Percentiles rank a stretch among this genome's conserved stretches.
These are phyloP conservation scores for Perizoma flavofasciatum DNA, from an alignment of 2,888 invertebrate species.

Conservation along the genomic window DNA sequence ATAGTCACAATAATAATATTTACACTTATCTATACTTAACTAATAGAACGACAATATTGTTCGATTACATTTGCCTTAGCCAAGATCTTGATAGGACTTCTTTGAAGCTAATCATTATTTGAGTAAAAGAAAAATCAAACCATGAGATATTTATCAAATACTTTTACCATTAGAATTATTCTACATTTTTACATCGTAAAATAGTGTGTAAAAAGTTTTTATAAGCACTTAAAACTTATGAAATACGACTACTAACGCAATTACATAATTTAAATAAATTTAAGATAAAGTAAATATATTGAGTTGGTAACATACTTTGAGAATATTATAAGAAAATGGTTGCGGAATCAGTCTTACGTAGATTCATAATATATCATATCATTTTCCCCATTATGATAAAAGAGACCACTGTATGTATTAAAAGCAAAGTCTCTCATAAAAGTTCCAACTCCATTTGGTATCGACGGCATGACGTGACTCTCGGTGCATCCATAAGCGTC, in stretches of 20 bases:
- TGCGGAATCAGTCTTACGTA: slow-evolving; percentile 80
- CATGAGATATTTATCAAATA: slow-evolving; percentile 23
- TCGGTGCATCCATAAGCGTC: background rate
- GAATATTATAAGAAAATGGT: slow-evolving; percentile 47
- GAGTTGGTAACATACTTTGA: slow-evolving; percentile 44
- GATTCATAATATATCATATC: slow-evolving; percentile 30
- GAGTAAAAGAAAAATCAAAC: slow-evolving; percentile 49
- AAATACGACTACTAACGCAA: slow-evolving; percentile 40
- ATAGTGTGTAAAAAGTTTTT: slow-evolving; percentile 60
- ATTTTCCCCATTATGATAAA: slow-evolving; percentile 18
- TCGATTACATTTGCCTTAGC: slow-evolving; percentile 45
- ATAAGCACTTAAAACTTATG: slow-evolving; percentile 51
- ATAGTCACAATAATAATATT: slow-evolving; percentile 58
- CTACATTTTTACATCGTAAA: slow-evolving; percentile 60
- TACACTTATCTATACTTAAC: slow-evolving; percentile 48
- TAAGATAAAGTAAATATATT: slow-evolving; percentile 38
- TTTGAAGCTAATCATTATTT: slow-evolving; percentile 62
- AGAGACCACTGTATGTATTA: slow-evolving; percentile 14
- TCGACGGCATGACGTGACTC: background rate
- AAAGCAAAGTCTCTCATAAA: slow-evolving; percentile 16
- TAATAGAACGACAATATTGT: slow-evolving; percentile 27
- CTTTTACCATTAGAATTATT: slow-evolving; percentile 34
- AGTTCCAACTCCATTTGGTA: slow-evolving; percentile 12
- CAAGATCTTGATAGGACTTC: slow-evolving; percentile 57
- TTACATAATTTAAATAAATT: slow-evolving; percentile 25